Conservation (phyloP, 2,113 vertebrate species). For the Coreoperca whiteheadi region DNA sequence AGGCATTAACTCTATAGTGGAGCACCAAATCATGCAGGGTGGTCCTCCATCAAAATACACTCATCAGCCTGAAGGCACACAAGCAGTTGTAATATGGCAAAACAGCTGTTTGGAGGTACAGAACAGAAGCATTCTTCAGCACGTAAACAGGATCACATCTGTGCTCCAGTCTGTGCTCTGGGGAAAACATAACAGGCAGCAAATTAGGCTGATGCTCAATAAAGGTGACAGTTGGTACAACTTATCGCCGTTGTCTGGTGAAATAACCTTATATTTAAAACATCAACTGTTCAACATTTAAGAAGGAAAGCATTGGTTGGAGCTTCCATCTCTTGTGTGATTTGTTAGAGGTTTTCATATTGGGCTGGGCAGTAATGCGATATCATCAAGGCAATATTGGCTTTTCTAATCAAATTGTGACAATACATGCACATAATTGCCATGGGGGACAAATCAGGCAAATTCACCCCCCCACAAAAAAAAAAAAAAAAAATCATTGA, state of each 20-base stretch:
- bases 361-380: not conserved
- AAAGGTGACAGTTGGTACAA: slow-evolving; percentile 31
- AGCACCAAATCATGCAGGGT: slow-evolving; percentile 56
- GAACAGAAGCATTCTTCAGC: slow-evolving; percentile 23
- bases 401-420: not conserved
- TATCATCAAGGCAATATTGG: not conserved
- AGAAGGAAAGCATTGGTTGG: not conserved
- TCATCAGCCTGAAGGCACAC: slow-evolving; percentile 47
- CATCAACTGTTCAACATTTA: slow-evolving; percentile 22
- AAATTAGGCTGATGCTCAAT: slow-evolving; percentile 44
- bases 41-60: slow-evolving; percentile 59
- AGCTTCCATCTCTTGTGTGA: not conserved
- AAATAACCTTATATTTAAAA: slow-evolving; percentile 24
- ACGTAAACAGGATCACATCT: slow-evolving; percentile 58
- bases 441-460: no score
- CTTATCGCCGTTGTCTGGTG: slow-evolving; percentile 14
- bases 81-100: slow-evolving; percentile 7
- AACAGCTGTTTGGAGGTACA: slow-evolving; percentile 55
- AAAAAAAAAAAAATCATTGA: no score
- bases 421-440: not conserved
- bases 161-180: slow-evolving; percentile 28
- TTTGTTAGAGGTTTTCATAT: not conserved
- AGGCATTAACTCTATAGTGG: slow-evolving; percentile 52
- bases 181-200: slow-evolving; percentile 30
- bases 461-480: no score